These are phyloP conservation scores for Lordiphosa clarofinis DNA, from an alignment of 1,140 invertebrate genomes.

Conservation along the genomic window DNA sequence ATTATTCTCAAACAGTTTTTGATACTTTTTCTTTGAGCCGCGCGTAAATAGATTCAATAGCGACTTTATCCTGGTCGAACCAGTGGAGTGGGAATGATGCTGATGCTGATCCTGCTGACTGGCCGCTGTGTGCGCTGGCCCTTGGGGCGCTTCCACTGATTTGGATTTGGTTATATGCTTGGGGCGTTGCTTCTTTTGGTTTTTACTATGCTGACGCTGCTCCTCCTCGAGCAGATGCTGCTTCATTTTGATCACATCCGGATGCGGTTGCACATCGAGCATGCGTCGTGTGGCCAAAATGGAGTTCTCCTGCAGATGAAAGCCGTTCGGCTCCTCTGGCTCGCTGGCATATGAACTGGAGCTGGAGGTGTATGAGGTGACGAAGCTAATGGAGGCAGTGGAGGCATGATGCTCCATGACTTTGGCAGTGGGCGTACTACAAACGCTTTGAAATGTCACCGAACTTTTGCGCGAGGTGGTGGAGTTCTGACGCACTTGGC, in stretches of 20 bases:
- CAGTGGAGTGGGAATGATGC: constrained; percentile 41
- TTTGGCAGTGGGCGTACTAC: neutral
- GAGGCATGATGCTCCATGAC: constrained; percentile 37
- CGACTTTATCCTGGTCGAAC: constrained; percentile 44
- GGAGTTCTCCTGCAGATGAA: constrained; percentile 44
- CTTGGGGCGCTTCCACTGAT: constrained; percentile 35
- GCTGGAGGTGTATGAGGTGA: constrained; percentile 49
- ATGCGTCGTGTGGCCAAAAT: constrained; percentile 59
- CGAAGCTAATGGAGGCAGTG: constrained; percentile 69
- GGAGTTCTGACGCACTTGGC: constrained; percentile 41
- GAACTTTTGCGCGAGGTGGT: constrained; percentile 60
- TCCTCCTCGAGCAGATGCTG: constrained; percentile 40
- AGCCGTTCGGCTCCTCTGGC: constrained; percentile 16
- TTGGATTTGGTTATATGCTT: constrained; percentile 55
- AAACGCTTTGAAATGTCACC: constrained; percentile 55
- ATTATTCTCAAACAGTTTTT: constrained; percentile 60
- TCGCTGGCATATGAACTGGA: constrained; percentile 22
- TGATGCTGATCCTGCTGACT: constrained; percentile 24
- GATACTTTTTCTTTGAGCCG: constrained; percentile 64
- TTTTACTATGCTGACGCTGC: constrained; percentile 50
- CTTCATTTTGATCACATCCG: constrained; percentile 73
- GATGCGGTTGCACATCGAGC: constrained; percentile 68
- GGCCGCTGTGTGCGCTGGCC: neutral
- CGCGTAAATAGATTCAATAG: constrained; percentile 58
- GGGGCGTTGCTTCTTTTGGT: constrained; percentile 40